Evolutionary conservation across 2,113 vertebrate genomes (phyloP), one percentile per base, ranked within the genome.

Genomic region (Empidonax alnorum): DNA sequence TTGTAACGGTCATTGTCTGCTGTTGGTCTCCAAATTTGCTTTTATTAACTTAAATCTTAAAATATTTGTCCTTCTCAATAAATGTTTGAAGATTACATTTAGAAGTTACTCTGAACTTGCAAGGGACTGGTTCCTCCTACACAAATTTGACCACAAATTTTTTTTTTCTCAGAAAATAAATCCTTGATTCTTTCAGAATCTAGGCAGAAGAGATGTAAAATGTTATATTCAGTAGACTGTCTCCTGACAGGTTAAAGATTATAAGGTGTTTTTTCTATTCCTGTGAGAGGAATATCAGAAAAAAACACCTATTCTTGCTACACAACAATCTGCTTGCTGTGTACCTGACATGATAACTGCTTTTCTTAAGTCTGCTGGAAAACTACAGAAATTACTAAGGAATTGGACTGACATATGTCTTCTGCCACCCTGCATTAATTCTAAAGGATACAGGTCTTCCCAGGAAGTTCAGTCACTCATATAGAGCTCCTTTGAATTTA

Each of bases 381-480:
- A 87, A 33, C 30, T 47, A 22, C 5, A 65, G 39, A 49, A 63
- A 37, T 65, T 73, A 27, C 10, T 20, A 68, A 65, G 35, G 22
- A 80, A 37, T 35, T 77, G 24, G 31, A 50, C 33, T 37, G 18
- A 49, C 15, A 37, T 15, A 31, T 25, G 17, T 6, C 4, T 66
- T 87, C 53, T 81, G 12, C 22, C 15, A 22, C 5, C 10, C 47
- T 66, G 10, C 5, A 31, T 59, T 62, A 61, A 75, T 39, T 62
- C 30, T 42, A 35, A 53, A 30, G 25, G 11, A 30, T 10, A 49
- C 5, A 63, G 24, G 35, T 55, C 17, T 84, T 87, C 31, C 22
- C 14, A 55, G 33, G 19, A 59, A 77, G 22, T 41, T 90, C 5
- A 8, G 1, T 58, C 1, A 0, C 9, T 58, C 39, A 39, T 24